A percentile compares a stretch with the other conserved stretches of the same genome.
These are phyloP conservation scores for Andrena marginata DNA, from an alignment of 2,888 invertebrate genomes.

Conservation along the genomic window DNA sequence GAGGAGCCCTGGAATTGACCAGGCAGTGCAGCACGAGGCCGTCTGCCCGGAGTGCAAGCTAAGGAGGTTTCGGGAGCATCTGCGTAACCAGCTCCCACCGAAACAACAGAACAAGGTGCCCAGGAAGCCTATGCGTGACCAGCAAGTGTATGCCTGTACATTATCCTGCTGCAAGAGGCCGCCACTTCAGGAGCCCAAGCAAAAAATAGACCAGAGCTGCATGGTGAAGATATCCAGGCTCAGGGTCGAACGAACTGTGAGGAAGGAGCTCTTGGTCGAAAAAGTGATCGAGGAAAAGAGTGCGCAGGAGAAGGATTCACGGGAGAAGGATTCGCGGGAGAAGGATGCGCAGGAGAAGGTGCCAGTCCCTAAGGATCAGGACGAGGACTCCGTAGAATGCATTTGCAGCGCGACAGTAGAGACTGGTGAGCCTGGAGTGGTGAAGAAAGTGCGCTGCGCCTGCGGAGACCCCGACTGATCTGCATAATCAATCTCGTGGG, in stretches of 20 bases:
- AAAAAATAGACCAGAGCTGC: constrained; percentile 68
- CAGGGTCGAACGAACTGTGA: neutral
- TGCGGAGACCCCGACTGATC: constrained; percentile 60
- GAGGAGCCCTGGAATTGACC: neutral
- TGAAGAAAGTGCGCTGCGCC: constrained; percentile 35
- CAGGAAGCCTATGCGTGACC: constrained; percentile 20
- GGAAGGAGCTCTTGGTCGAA: neutral
- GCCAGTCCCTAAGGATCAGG: neutral
- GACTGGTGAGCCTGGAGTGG: neutral
- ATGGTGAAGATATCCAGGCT: constrained; percentile 69
- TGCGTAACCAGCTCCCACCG: neutral
- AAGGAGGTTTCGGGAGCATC: neutral
- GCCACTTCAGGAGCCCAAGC: constrained; percentile 3
- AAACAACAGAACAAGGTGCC: constrained; percentile 14
- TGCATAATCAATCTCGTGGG: neutral
- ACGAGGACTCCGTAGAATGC: constrained; percentile 21
- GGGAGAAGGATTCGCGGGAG: neutral
- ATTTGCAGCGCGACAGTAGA: constrained; percentile 38
- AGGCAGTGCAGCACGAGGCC: constrained; percentile 1
- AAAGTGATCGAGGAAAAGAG: neutral
- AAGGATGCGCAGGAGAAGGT: neutral
- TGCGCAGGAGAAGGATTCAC: neutral
- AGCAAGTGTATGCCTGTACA: neutral
- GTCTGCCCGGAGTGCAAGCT: constrained; percentile 49
- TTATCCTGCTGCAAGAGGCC: neutral